A percentile compares a stretch with the other conserved stretches of the same genome.
Evolutionary conservation across 2,797 vertebrate genomes (phyloP).

Genomic region (Acropternis orthonyx): DNA sequence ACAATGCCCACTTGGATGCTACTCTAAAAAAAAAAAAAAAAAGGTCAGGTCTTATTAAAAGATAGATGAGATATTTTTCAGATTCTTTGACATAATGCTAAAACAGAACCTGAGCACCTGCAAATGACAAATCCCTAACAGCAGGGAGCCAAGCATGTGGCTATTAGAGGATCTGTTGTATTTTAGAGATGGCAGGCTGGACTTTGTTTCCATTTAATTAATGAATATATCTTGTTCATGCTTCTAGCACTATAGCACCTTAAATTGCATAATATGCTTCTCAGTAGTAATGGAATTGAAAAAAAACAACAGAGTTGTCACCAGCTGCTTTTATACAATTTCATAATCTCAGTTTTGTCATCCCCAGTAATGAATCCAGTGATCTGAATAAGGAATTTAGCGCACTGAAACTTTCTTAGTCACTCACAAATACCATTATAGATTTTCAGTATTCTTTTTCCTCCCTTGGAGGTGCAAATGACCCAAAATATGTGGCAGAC

Average conservation of each 20-base stretch:
- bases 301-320: background rate
- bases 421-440: background rate
- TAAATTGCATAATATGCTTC: background rate
- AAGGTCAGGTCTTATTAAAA: background rate
- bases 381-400: background rate
- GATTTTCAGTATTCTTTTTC: background rate
- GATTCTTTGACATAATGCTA: background rate
- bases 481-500: background rate
- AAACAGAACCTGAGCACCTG: background rate
- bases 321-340: background rate
- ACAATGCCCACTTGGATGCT: background rate
- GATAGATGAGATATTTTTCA: background rate
- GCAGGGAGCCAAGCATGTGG: background rate
- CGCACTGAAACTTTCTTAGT: background rate
- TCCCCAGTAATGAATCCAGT: background rate
- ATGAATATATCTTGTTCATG: background rate
- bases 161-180: background rate
- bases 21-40: background rate
- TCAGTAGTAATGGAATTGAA: background rate
- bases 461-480: background rate
- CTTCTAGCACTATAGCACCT: background rate
- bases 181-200: background rate
- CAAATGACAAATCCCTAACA: slow-evolving; percentile 7
- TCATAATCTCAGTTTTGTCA: background rate
- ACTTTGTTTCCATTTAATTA: slow-evolving; percentile 25